These are phyloP conservation scores for Pseudococcus longispinus DNA, from an alignment of 2,888 invertebrate genomes.

Conservation along the genomic window DNA sequence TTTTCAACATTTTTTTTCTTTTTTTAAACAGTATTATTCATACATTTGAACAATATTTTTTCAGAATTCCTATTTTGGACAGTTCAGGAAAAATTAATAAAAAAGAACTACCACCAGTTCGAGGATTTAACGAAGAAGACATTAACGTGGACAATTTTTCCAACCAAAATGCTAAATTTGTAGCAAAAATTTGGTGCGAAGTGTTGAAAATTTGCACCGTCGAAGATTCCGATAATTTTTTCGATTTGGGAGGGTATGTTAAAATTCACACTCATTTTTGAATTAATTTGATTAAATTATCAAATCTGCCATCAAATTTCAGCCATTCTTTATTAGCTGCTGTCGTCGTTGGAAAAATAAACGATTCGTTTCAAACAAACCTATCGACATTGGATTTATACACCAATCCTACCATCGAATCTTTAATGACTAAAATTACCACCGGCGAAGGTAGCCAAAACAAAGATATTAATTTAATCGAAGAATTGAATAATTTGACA, in stretches of 20 bases:
- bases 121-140: slow-evolving; percentile 54
- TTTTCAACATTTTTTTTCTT: background rate
- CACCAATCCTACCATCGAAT: slow-evolving; percentile 59
- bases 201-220: slow-evolving; percentile 59
- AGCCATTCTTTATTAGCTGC: slow-evolving; percentile 60
- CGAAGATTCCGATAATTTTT: slow-evolving; percentile 61
- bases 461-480: slow-evolving; percentile 49
- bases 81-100: slow-evolving; percentile 60
- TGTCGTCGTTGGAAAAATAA: slow-evolving; percentile 59
- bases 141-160: slow-evolving; percentile 58
- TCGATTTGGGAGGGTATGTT: slow-evolving; percentile 60
- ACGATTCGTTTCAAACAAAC: slow-evolving; percentile 58
- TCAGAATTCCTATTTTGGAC: slow-evolving; percentile 60
- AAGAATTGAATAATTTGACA: slow-evolving; percentile 55
- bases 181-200: slow-evolving; percentile 60
- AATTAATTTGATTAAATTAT: background rate
- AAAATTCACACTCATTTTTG: background rate
- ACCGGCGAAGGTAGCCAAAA: slow-evolving; percentile 43
- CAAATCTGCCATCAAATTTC: slow-evolving; percentile 33
- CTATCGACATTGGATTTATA: slow-evolving; percentile 59
- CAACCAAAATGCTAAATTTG: slow-evolving; percentile 58
- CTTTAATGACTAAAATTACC: slow-evolving; percentile 59
- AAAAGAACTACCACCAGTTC: slow-evolving; percentile 59
- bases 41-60: background rate
- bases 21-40: too few species aligned